Evolutionary conservation across 2,113 vertebrate genomes (phyloP).

Genomic region (Oryzias woworae): DNA sequence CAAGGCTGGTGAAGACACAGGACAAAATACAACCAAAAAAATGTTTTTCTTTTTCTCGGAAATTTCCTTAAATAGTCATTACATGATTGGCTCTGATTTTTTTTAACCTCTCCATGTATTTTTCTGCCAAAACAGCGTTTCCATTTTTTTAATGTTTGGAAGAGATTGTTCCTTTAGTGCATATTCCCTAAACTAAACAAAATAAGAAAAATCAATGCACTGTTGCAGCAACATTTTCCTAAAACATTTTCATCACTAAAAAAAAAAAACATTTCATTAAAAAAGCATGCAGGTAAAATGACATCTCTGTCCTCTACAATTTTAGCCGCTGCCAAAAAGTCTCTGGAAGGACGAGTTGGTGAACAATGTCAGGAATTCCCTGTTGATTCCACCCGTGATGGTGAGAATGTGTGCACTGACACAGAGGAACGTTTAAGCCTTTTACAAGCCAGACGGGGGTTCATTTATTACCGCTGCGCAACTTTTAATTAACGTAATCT

Average conservation of each 20-base stretch:
- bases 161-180: not conserved
- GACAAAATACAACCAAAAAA: no score
- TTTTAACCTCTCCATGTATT: no score
- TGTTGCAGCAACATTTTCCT: not conserved
- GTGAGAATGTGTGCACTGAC: constrained; percentile 20
- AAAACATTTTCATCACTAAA: not conserved
- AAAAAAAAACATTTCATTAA: not conserved
- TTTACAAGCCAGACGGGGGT: constrained; percentile 26
- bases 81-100: no score
- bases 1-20: not conserved
- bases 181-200: not conserved
- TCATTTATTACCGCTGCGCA: constrained; percentile 35
- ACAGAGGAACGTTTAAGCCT: constrained; percentile 25
- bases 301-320: not conserved
- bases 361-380: constrained; percentile 26
- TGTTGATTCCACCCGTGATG: constrained; percentile 5
- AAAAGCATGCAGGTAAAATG: not conserved
- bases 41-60: no score
- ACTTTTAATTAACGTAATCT: constrained; percentile 61
- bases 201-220: no score
- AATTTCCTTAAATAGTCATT: no score
- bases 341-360: constrained; percentile 2
- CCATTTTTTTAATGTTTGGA: not conserved
- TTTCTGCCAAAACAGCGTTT: no score
- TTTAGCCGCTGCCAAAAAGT: constrained; percentile 1